A percentile compares a stretch with the other conserved stretches of the same genome.
Conservation (phyloP, 2,888 invertebrate species). For the Caradrina clavipalpis region DNA sequence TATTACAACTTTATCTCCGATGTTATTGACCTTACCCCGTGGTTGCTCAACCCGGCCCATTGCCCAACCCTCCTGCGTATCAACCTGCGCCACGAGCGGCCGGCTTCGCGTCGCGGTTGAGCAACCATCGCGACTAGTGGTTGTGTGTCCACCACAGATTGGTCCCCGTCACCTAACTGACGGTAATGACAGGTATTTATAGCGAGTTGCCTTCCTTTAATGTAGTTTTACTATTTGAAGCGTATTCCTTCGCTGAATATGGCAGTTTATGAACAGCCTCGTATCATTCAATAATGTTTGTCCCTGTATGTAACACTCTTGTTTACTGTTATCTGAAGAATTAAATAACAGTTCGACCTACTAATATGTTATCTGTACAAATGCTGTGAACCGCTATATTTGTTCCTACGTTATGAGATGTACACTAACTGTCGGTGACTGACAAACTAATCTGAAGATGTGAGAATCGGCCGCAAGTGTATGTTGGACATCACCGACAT, state of each 20-base stretch:
- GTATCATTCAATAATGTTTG: too few relatives aligned
- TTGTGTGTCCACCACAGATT: background rate
- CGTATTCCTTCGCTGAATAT: background rate
- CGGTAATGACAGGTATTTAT: conserved; percentile 1
- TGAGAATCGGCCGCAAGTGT: too few relatives aligned
- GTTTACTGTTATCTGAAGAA: too few relatives aligned
- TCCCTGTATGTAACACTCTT: too few relatives aligned
- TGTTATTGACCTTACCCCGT: conserved; percentile 32
- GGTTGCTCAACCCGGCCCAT: conserved; percentile 20
- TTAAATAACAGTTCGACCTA: too few relatives aligned
- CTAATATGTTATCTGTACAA: too few relatives aligned
- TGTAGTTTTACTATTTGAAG: background rate
- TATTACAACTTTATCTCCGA: background rate
- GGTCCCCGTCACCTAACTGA: conserved; percentile 4
- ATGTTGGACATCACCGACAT: too few relatives aligned
- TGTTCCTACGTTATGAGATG: too few relatives aligned
- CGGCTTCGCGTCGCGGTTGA: conserved; percentile 31
- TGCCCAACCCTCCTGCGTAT: conserved; percentile 14
- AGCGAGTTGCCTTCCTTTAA: background rate
- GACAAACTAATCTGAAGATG: too few relatives aligned
- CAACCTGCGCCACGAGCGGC: background rate
- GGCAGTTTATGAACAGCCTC: too few relatives aligned
- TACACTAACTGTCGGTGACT: too few relatives aligned
- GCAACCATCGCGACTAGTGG: conserved; percentile 21
- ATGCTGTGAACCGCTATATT: too few relatives aligned